phyloP scores from a whole-genome alignment of 2,797 vertebrate species.

The Anguilla anguilla region DNA sequence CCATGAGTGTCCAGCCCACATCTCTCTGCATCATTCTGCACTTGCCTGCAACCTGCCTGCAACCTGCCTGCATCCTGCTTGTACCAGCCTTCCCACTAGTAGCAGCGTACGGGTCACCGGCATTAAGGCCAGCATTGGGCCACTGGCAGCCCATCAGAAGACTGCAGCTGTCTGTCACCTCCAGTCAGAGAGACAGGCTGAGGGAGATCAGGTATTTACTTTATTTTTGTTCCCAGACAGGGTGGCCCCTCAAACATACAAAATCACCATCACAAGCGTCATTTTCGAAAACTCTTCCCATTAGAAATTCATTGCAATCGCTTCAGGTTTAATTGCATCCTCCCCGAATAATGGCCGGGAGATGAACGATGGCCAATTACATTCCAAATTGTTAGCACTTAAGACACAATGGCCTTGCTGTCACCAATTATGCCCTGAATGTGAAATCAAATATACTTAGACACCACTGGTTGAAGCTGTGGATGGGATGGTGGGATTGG shows the following conservation, averaged over 20 bases:
- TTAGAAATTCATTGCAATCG: slow-evolving; percentile 78
- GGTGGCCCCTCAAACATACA: background rate
- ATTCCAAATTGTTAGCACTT: slow-evolving; percentile 78
- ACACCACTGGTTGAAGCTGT: slow-evolving; percentile 59
- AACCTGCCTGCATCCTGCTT: background rate
- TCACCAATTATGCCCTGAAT: slow-evolving; percentile 84
- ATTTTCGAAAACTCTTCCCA: slow-evolving; percentile 46
- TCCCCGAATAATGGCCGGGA: slow-evolving; percentile 74
- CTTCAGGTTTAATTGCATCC: slow-evolving; percentile 77
- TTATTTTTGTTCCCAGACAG: background rate
- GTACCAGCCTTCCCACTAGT: slow-evolving; percentile 12
- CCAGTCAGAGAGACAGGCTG: background rate
- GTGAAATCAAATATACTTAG: slow-evolving; percentile 84
- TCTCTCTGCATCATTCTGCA: background rate
- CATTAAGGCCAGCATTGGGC: background rate
- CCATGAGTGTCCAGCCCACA: background rate
- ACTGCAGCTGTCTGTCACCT: background rate
- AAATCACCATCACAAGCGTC: slow-evolving; percentile 1
- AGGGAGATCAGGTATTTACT: background rate
- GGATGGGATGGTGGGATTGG: slow-evolving; percentile 25
- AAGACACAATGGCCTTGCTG: slow-evolving; percentile 83
- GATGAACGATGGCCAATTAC: slow-evolving; percentile 79
- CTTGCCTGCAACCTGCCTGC: background rate
- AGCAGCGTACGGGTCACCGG: background rate
- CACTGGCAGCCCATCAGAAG: background rate